A percentile compares a stretch with the other conserved stretches of the same genome.
phyloP scores from a whole-genome alignment of 2,797 vertebrate genomes.

The Enteromius viviparus region DNA sequence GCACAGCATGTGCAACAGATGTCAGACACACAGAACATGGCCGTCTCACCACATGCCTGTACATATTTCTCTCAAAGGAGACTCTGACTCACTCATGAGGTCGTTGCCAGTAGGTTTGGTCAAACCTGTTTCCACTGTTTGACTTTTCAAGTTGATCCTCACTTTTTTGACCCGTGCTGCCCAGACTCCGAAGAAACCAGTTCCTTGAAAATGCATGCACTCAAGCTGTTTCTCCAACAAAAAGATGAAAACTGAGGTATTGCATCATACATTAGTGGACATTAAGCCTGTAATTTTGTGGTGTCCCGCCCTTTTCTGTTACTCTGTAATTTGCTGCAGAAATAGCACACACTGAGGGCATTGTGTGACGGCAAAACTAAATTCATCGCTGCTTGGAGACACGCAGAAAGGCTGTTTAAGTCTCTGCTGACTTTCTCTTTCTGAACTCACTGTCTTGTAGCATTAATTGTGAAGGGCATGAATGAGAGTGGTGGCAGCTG shows the following conservation, averaged over 20 bases:
- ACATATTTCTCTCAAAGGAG: slow-evolving; percentile 26
- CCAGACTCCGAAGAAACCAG: background rate
- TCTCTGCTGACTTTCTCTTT: slow-evolving; percentile 12
- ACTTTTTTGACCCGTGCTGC: background rate
- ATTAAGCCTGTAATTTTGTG: slow-evolving; percentile 52
- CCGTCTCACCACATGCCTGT: background rate
- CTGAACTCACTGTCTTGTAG: background rate
- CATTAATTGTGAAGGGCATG: slow-evolving; percentile 11
- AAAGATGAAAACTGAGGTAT: slow-evolving; percentile 1
- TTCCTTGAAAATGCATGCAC: background rate
- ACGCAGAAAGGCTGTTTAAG: background rate
- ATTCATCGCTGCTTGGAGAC: background rate
- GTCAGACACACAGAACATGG: slow-evolving; percentile 19
- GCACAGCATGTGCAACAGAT: slow-evolving; percentile 52
- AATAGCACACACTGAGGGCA: slow-evolving; percentile 62
- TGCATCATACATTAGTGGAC: slow-evolving; percentile 28
- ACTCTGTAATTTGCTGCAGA: slow-evolving; percentile 70
- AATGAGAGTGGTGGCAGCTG: slow-evolving; percentile 31
- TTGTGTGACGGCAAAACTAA: slow-evolving; percentile 27
- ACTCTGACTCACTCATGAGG: slow-evolving; percentile 45
- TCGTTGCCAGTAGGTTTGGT: slow-evolving; percentile 8
- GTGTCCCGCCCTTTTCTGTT: slow-evolving; percentile 54
- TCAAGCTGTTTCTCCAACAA: background rate
- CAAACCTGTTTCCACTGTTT: background rate
- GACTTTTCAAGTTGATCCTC: slow-evolving; percentile 10